Evolutionary conservation across 2,888 invertebrate genomes (phyloP).

Genomic region (Antheraea assamensis): DNA sequence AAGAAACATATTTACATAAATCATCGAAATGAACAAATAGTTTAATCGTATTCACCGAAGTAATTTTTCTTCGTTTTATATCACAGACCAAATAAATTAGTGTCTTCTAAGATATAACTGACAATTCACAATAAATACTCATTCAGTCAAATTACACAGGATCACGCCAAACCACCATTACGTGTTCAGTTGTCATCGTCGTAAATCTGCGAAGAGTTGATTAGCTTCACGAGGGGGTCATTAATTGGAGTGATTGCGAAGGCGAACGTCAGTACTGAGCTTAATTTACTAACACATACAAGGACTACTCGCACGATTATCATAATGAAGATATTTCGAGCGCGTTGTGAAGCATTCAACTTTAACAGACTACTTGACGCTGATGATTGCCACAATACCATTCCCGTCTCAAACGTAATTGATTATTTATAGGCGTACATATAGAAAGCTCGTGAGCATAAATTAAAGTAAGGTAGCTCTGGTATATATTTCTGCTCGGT

Average conservation of each 20-base stretch:
- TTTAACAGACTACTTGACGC: conserved; percentile 1
- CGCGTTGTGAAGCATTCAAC: conserved; percentile 31
- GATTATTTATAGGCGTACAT: neutral
- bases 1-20: neutral
- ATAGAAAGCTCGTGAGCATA: neutral
- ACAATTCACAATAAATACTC: conserved; percentile 41
- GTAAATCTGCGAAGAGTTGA: conserved; percentile 74
- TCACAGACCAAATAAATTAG: neutral
- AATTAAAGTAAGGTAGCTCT: neutral
- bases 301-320: conserved; percentile 66
- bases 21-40: neutral
- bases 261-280: conserved; percentile 61
- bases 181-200: conserved; percentile 32
- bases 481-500: neutral
- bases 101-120: conserved; percentile 31
- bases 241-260: conserved; percentile 69
- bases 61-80: neutral
- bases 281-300: conserved; percentile 79
- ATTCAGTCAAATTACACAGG: conserved; percentile 42
- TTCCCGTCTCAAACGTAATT: neutral
- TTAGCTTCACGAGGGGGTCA: conserved; percentile 72
- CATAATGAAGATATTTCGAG: conserved; percentile 64
- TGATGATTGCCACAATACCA: neutral
- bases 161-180: conserved; percentile 34
- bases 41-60: neutral